Evolutionary conservation across 2,888 invertebrate species (phyloP), one percentile per base, ranked within the genome.

Genomic region (Reticulitermes lucifugus): DNA sequence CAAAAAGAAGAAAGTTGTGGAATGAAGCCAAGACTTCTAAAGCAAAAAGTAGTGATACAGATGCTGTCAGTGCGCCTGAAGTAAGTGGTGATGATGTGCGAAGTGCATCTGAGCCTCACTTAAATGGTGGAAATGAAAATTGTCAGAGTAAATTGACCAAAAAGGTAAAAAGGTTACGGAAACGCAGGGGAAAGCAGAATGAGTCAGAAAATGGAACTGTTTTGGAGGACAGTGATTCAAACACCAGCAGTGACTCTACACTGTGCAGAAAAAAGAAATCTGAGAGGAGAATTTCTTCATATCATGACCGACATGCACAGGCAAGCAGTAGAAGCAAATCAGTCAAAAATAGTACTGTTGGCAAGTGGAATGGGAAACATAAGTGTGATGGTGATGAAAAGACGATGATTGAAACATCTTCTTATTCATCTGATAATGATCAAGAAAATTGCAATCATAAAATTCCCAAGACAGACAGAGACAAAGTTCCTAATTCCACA

Each of bases 401-500:
- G 41, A 41, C 7, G 2, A 41, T 29, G 73, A 73, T 73, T 18
- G 73, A 73, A 73, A 41, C 73, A 25, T 46, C 77, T 22, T 77
- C 77, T 41, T 22, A 46, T 46, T 43, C 77, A 10, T 77, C 77
- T 77, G 77, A 77, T 77, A 77, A 77, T 43, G 41, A 29, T 29
- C 41, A 73, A 41, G 73, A 41, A 29, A 73, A 41, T 41, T 41
- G 18, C 73, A 73, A 21, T 73, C 73, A 73, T 73, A 73, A 41
- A 41, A 21, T 73, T 41, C 35, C 41, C 14, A 41, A 12, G 21
- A 73, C 22, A 41, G n/a, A 77, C 9, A 79, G 65, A 70, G 46
- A 70, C 70, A 79, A 84, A 60, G 84, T 84, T 79, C 77, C 79
- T 65, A 84, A 25, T 46, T 59, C 84, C 14, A 22, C 75, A 9